Conservation (phyloP, 1,140 invertebrate genomes). For the Ceratina calcarata region DNA sequence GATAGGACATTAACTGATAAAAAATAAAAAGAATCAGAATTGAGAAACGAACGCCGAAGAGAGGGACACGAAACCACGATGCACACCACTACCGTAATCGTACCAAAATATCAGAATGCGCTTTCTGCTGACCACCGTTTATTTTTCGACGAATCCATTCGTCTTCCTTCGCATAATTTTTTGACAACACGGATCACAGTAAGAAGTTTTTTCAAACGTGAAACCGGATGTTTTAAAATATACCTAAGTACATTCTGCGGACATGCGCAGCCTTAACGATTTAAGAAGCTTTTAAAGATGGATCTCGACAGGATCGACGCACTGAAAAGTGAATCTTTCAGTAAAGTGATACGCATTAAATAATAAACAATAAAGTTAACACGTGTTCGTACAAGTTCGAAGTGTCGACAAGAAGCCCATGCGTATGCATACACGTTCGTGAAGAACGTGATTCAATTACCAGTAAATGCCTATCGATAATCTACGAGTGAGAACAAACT, state of each 20-base stretch:
- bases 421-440: conserved; percentile 1
- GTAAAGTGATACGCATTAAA: background rate
- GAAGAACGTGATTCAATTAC: conserved; percentile 33
- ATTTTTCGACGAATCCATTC: conserved; percentile 45
- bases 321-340: background rate
- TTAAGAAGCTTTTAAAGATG: background rate
- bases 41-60: conserved; percentile 21
- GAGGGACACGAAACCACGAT: conserved; percentile 15
- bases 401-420: background rate
- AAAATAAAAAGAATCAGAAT: conserved; percentile 39
- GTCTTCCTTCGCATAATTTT: conserved; percentile 51
- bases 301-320: conserved; percentile 1
- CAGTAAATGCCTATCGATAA: conserved; percentile 31
- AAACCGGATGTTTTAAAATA: conserved; percentile 2
- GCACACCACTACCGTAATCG: conserved; percentile 20
- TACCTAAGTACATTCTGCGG: background rate
- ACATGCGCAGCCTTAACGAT: background rate
- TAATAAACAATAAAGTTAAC: background rate
- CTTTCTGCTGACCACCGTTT: conserved; percentile 31
- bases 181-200: conserved; percentile 34
- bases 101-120: conserved; percentile 26
- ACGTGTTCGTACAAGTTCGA: background rate
- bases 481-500: conserved; percentile 6
- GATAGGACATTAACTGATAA: conserved; percentile 66
- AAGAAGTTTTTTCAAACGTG: conserved; percentile 11